These are phyloP conservation scores for Hipposideros armiger DNA, from an alignment of 2,113 vertebrate species.

Conservation along the genomic window DNA sequence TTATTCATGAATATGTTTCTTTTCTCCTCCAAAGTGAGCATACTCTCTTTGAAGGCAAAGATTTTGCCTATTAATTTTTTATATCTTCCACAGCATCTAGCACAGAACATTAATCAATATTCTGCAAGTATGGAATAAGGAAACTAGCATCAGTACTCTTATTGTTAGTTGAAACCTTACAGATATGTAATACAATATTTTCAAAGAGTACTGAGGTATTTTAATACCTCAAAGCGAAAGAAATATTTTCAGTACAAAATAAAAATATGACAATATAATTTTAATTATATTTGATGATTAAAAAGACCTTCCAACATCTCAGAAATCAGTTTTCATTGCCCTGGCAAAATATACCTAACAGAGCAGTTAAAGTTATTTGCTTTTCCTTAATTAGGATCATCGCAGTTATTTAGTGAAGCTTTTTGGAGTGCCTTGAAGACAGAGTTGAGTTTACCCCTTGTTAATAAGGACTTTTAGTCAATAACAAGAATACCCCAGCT, in stretches of 20 bases:
- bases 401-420: slow-evolving; percentile 33
- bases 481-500: slow-evolving; percentile 36
- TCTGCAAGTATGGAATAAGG: not conserved
- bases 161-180: slow-evolving; percentile 19
- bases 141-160: slow-evolving; percentile 16
- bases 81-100: slow-evolving; percentile 23
- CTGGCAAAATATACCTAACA: not conserved
- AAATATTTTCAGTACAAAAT: slow-evolving; percentile 47
- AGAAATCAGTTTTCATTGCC: slow-evolving; percentile 47
- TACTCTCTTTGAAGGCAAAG: slow-evolving; percentile 21
- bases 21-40: not conserved
- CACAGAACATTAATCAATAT: not conserved
- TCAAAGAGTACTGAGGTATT: not conserved
- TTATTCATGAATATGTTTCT: slow-evolving; percentile 27
- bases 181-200: not conserved
- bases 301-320: not conserved
- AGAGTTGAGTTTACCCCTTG: not conserved
- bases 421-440: not conserved
- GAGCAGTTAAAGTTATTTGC: not conserved
- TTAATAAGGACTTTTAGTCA: not conserved
- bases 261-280: slow-evolving; percentile 32
- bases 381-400: not conserved
- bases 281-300: slow-evolving; percentile 45
- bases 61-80: not conserved
- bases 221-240: slow-evolving; percentile 27